Evolutionary conservation across 2,797 vertebrate species (phyloP), one percentile per base, ranked within the genome.

Genomic region (Rallus crepitans): DNA sequence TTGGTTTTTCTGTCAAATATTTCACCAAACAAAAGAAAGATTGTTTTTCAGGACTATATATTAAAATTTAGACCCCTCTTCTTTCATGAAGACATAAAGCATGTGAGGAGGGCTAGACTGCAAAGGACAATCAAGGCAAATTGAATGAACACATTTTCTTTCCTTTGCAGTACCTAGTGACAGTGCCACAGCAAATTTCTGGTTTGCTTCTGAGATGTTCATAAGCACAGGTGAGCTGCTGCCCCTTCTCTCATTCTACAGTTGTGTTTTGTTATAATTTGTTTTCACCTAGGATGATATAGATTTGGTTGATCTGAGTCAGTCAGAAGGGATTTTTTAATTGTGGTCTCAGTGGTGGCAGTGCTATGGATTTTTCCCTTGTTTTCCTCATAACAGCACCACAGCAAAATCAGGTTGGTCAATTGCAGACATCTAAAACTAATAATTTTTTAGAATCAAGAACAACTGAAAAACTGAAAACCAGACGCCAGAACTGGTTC

Each of bases 161-260:
- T 71, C 3, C 39, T 71, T 1, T 31, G 31, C 6, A 0, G 2
- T 47, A 63, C 13, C 10, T 33, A 33, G 30, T 16, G 40, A 33
- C 39, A 64, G 7, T 17, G 33, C 10, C 25, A 60, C 6, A 1
- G 15, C 18, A 15, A 15, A 4, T 80, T 77, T 60, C 25, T 70
- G 42, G 0, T 64, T 92, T 93, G 9, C 28, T 73, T 89, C 52
- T 33, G 68, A 63, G n/a, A 4, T 31, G 11, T 63, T 80, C 17
- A 1, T 5, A 30, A 40, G 15, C 11, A 21, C 1, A 76, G 37
- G 47, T 0, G 19, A 89, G 55, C 37, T 94, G 21, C 35, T 15
- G 45, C 5, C 2, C 4, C 30, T 70, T 23, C 45, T 64, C 15
- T 27, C 42, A 11, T 48, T 71, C 48, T 66, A 5, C 11, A 61